phyloP scores from a whole-genome alignment of 2,797 vertebrate species.

The Naso thynnoides region DNA sequence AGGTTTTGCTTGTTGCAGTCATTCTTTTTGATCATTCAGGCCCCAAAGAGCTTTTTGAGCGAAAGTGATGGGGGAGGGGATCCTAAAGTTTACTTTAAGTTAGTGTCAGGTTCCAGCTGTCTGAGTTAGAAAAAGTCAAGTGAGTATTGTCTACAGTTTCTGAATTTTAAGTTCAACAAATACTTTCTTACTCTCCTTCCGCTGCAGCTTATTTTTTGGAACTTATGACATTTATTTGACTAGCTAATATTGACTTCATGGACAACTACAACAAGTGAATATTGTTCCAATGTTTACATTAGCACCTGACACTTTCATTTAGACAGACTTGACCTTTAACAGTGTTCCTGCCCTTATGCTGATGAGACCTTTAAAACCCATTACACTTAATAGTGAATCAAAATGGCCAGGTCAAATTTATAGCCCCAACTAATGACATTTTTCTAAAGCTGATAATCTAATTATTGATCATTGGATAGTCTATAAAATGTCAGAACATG shows the following conservation, averaged over 20 bases:
- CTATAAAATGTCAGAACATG: neutral
- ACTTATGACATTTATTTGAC: too few relatives aligned
- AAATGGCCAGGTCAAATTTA: neutral
- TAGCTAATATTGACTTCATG: neutral
- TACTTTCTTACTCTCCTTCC: neutral
- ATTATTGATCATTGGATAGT: neutral
- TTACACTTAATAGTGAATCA: neutral
- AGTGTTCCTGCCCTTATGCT: neutral
- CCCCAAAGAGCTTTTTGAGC: neutral
- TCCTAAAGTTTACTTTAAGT: neutral
- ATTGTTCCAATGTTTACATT: neutral
- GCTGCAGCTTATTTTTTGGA: neutral
- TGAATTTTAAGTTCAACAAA: neutral
- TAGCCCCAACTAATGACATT: neutral
- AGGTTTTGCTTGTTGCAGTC: neutral
- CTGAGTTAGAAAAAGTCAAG: neutral
- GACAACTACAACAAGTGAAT: too few relatives aligned
- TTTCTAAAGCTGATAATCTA: neutral
- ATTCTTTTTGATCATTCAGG: neutral
- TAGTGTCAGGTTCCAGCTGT: neutral
- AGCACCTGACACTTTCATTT: neutral
- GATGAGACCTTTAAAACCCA: neutral
- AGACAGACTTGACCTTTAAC: neutral
- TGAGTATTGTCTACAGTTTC: neutral
- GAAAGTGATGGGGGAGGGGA: neutral